phyloP scores from a whole-genome alignment of 2,888 invertebrate species.

The Uropetala carovei region DNA sequence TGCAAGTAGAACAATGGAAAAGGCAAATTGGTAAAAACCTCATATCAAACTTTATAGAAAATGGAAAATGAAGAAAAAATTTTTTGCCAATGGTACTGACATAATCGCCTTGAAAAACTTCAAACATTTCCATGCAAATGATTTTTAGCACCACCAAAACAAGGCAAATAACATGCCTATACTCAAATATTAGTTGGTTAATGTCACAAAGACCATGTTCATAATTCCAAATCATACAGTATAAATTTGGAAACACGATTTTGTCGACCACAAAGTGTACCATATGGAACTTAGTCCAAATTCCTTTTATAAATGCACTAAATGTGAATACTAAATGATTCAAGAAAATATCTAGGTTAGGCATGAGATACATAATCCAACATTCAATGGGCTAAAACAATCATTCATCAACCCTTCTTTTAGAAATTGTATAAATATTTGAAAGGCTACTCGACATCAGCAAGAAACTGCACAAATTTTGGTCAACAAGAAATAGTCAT shows the following conservation, averaged over 20 bases:
- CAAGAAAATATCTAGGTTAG: constrained; percentile 19
- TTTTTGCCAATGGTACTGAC: constrained; percentile 50
- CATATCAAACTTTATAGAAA: constrained; percentile 64
- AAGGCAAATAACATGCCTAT: constrained; percentile 59
- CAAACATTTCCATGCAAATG: constrained; percentile 48
- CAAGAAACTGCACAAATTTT: constrained; percentile 4
- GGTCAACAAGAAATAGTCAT: constrained; percentile 22
- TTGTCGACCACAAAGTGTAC: not conserved
- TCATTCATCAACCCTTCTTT: constrained; percentile 34
- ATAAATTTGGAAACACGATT: constrained; percentile 37
- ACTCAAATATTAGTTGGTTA: constrained; percentile 50
- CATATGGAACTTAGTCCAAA: not conserved
- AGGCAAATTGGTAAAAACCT: constrained; percentile 64
- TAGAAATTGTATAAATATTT: constrained; percentile 28
- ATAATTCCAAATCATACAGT: constrained; percentile 36
- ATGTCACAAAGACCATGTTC: constrained; percentile 47
- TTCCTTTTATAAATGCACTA: constrained; percentile 37
- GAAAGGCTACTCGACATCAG: constrained; percentile 32
- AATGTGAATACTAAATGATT: constrained; percentile 44
- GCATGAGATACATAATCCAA: not conserved
- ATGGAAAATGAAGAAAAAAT: constrained; percentile 39
- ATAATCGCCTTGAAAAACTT: constrained; percentile 56
- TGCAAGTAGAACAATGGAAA: constrained; percentile 64
- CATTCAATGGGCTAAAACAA: constrained; percentile 12
- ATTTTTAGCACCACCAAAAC: constrained; percentile 61